Evolutionary conservation across 2,797 vertebrate genomes (phyloP), one percentile per base, ranked within the genome.

Genomic region (Menidia menidia): DNA sequence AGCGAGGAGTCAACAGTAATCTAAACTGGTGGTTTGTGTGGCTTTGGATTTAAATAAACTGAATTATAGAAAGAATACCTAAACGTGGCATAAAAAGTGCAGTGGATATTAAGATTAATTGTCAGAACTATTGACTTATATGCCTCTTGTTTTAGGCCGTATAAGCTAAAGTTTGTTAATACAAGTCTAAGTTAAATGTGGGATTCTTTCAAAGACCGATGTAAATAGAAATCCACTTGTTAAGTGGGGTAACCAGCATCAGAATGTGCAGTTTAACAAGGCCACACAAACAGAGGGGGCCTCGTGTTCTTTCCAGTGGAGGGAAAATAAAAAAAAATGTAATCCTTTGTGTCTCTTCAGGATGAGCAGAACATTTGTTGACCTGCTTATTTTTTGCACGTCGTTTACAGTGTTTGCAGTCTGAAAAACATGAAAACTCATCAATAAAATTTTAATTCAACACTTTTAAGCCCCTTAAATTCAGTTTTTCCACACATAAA

Each of bases 401-500:
- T 63, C 13, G 69, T 74, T 71, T 44, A 57, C 35, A 15, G 60
- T 31, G 41, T 50, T 13, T 2, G 35, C 58, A 69, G 50, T 60
- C 57, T 51, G 35, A 64, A 18, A 62, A 62, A 75, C 73, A 51
- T 16, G 12, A 80, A 53, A 32, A 33, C 56, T 43, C 12, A 42
- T 52, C 31, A 79, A 77, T 61, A 72, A 65, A 41, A 8, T 63
- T 66, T 75, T 70, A 50, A 77, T 82, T 70, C 58, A 71, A 73
- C 25, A 31, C 65, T 71, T 63, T 60, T 52, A 39, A 59, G 65
- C 71, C 52, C 58, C 52, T 25, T 52, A 60, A 72, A 87, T 63
- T 43, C 75, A 87, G 83, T 86, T 71, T 31, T 77, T 43, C n/a
- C 12, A 6, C 70, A n/a, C 70, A n/a, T 56, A 63, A 74, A 57